phyloP scores from a whole-genome alignment of 2,797 vertebrate genomes.

The Hydrocynus forskahlii region DNA sequence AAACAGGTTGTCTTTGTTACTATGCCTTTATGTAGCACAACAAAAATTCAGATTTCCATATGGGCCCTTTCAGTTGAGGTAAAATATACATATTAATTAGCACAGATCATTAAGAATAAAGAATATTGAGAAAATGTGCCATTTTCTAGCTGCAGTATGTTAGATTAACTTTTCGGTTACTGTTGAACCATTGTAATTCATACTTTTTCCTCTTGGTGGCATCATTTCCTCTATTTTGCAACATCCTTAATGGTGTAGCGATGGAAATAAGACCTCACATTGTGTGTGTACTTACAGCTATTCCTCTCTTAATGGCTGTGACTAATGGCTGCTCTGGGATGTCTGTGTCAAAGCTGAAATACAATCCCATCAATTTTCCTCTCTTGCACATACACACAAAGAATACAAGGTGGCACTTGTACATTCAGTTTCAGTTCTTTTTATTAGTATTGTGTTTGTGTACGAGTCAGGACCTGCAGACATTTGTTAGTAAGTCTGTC shows the following conservation, averaged over 20 bases:
- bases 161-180: neutral
- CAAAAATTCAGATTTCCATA: no score
- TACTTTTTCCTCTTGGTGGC: constrained; percentile 42
- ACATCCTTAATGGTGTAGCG: neutral
- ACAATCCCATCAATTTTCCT: neutral
- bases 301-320: constrained; percentile 26
- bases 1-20: no score
- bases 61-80: neutral
- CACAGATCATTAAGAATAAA: neutral
- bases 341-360: neutral
- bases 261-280: constrained; percentile 29
- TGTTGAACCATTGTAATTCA: constrained; percentile 14
- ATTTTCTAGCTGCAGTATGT: neutral
- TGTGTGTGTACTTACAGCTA: neutral
- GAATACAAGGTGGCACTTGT: neutral
- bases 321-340: constrained; percentile 13
- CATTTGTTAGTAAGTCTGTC: neutral
- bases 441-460: neutral
- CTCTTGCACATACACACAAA: neutral
- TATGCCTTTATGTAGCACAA: no score
- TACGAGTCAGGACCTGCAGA: neutral
- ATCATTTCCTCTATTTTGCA: constrained; percentile 27
- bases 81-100: neutral
- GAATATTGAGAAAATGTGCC: neutral
- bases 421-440: neutral